phyloP scores from a whole-genome alignment of 2,113 vertebrate genomes.

The Barbus barbus region DNA sequence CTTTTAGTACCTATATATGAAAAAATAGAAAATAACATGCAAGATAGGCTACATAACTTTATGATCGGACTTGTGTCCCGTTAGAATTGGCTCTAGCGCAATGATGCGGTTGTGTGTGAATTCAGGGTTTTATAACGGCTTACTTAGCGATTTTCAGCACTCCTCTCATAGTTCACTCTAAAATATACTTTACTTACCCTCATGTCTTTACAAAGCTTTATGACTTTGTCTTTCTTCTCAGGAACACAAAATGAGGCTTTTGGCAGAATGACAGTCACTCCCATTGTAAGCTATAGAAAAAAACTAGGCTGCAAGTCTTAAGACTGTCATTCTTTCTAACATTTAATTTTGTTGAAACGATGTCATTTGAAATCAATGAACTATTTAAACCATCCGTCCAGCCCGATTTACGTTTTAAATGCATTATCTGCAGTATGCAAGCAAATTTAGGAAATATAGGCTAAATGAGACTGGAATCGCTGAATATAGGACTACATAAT shows the following conservation, averaged over 20 bases:
- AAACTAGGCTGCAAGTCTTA: too few relatives aligned
- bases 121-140: not conserved
- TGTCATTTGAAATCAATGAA: too few relatives aligned
- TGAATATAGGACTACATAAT: not conserved
- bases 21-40: not conserved
- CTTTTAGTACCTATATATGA: not conserved
- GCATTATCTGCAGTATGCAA: not conserved
- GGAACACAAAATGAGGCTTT: too few relatives aligned
- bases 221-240: too few relatives aligned
- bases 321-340: too few relatives aligned
- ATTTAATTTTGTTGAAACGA: too few relatives aligned
- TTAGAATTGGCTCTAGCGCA: not conserved
- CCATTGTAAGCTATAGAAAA: too few relatives aligned
- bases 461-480: not conserved
- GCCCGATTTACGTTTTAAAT: too few relatives aligned
- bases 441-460: not conserved
- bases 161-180: not conserved
- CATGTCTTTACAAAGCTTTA: not conserved
- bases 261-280: too few relatives aligned
- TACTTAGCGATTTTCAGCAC: not conserved
- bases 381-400: too few relatives aligned
- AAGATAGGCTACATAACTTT: not conserved
- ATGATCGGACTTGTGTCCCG: too few relatives aligned
- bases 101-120: constrained; percentile 31
- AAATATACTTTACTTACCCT: too few relatives aligned